phyloP scores from a whole-genome alignment of 2,797 vertebrate genomes.

The Alcedo quadribrachys region DNA sequence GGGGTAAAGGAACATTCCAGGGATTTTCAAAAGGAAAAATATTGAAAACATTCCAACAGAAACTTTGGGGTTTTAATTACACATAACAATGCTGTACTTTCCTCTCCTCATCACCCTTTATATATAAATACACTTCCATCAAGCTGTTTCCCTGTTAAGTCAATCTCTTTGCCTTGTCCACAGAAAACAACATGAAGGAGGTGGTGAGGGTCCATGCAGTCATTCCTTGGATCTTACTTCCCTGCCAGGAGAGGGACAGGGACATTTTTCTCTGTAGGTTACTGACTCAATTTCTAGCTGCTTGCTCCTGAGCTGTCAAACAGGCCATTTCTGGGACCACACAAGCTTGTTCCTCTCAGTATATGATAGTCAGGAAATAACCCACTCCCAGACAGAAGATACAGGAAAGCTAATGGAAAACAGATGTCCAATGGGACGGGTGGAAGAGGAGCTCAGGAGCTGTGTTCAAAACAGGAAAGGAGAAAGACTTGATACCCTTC shows the following conservation, averaged over 20 bases:
- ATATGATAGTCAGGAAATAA: not conserved
- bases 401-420: not conserved
- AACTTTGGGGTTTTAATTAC: not conserved
- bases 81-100: not conserved
- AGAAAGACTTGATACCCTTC: not conserved
- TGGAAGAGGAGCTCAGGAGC: not conserved
- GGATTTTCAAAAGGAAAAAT: not conserved
- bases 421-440: not conserved
- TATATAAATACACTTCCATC: not conserved
- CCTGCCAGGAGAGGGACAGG: not conserved
- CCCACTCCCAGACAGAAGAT: not conserved
- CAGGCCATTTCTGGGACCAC: not conserved
- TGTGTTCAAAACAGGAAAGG: not conserved
- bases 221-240: not conserved
- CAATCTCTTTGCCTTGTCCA: not conserved
- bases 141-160: not conserved
- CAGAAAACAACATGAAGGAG: not conserved
- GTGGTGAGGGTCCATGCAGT: not conserved
- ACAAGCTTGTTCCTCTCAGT: not conserved
- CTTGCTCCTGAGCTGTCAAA: not conserved
- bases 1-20: not conserved
- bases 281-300: not conserved
- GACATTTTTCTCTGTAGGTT: not conserved
- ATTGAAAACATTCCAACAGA: constrained; percentile 1
- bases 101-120: not conserved